Conservation (phyloP, 2,113 vertebrate species). For the Oceanodroma tethys region DNA sequence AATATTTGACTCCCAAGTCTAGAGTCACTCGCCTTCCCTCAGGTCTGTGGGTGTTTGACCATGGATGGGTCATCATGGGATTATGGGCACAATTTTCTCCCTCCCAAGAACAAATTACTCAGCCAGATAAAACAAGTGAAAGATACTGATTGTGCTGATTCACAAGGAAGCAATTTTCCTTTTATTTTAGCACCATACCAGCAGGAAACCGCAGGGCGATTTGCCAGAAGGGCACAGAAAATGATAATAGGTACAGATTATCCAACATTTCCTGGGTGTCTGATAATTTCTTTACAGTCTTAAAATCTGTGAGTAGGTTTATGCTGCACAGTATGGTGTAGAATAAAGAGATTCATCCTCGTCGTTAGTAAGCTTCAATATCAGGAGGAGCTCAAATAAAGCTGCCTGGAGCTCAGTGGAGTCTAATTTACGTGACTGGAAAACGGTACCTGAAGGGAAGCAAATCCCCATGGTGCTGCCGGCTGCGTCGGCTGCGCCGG, state of each 20-base stretch:
- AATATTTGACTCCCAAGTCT: background rate
- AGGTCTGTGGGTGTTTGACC: background rate
- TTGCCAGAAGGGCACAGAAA: background rate
- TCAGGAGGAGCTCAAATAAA: background rate
- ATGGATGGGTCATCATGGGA: background rate
- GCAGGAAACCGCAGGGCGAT: background rate
- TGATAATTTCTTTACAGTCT: background rate
- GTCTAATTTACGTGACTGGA: background rate
- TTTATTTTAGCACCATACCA: background rate
- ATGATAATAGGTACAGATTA: background rate
- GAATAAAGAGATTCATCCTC: background rate
- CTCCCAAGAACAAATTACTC: background rate
- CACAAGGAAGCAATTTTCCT: slow-evolving; percentile 35
- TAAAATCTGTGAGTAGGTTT: background rate
- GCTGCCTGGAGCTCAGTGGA: background rate
- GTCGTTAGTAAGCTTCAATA: background rate
- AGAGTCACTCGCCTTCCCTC: background rate
- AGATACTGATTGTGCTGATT: slow-evolving; percentile 27
- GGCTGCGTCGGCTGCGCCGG: rapidly evolving
- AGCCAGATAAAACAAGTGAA: slow-evolving; percentile 22
- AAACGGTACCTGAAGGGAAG: background rate
- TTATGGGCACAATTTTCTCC: background rate
- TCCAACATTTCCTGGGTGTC: background rate
- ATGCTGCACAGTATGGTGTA: background rate
- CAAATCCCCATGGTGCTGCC: rapidly evolving